Base-by-base conservation (phyloP, 2,113 vertebrate species). In the Zosterops hypoxanthus region DNA sequence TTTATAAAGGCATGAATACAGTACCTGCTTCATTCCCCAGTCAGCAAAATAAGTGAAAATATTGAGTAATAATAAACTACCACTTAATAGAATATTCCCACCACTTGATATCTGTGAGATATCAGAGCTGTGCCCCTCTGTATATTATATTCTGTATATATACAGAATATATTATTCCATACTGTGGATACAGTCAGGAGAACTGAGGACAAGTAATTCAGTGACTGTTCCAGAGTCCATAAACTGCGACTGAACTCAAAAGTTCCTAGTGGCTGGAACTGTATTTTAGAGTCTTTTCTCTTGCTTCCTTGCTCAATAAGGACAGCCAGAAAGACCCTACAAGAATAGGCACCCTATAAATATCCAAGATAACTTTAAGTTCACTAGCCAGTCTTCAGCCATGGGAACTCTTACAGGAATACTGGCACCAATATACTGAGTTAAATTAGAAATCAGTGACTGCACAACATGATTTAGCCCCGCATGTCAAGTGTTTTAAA, bases 301-400 rank as follows among this genome's bases (percentile, higher is more conserved):
- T 49, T 15, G 44, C 66, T 85, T 53, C 19, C 26, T 77, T 2
- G 0, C n/a, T 87, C 82, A 63, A 17, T 44, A 91, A 80, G 42
- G 15, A 76, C 33, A 88, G 39, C 18, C 90, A 93, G 87, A 93
- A 90, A 88, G 63, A 68, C 25, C 22, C 59, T 88, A 34, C 71
- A 90, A 81, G 75, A 96, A 93, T 33, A 91, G 82, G 56, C 82
- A 86, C 66, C 39, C 90, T 96, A 94, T 92, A 95, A 96, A 96
- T 97, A 94, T 55, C 71, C 60, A 53, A 70, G 75, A 88, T 73
- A 95, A 92, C n/a, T 89, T 65, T 14, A 72, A 52, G 71, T 66
- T 88, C 76, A 46, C 52, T 39, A 49, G 60, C 53, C 70, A 90
- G 75, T 28, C 70, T 73, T 77, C 29, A 91, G 71, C 71, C 29